Conservation (phyloP, 2,888 invertebrate species). For the Clostera curtula region DNA sequence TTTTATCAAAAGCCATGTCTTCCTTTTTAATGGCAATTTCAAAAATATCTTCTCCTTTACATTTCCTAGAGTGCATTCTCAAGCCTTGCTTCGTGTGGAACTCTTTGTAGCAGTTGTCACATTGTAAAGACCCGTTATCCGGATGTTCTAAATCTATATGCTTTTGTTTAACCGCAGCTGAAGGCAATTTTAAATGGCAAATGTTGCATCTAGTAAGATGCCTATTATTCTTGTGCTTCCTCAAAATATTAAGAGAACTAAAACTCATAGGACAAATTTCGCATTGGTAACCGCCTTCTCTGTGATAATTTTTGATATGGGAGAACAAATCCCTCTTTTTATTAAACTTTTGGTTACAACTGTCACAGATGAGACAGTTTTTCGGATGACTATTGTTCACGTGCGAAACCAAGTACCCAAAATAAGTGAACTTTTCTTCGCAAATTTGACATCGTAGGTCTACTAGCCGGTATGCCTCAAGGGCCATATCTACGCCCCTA, state of each 20-base stretch:
- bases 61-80: conserved; percentile 57
- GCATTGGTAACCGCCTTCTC: conserved; percentile 61
- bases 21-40: conserved; percentile 48
- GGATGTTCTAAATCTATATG: conserved; percentile 61
- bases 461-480: conserved; percentile 51
- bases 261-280: conserved; percentile 54
- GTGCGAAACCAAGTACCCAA: conserved; percentile 60
- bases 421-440: conserved; percentile 54
- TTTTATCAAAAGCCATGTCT: conserved; percentile 50
- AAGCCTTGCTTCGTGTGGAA: conserved; percentile 63
- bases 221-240: conserved; percentile 54
- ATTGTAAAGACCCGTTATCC: conserved; percentile 54
- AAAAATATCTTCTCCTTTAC: conserved; percentile 43
- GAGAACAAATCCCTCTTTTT: conserved; percentile 60
- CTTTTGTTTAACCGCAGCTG: conserved; percentile 55
- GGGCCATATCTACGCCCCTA: conserved; percentile 52
- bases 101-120: conserved; percentile 52
- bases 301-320: conserved; percentile 61
- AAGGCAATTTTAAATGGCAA: conserved; percentile 54
- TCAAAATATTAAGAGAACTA: conserved; percentile 50
- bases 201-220: conserved; percentile 55
- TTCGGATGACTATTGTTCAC: conserved; percentile 59
- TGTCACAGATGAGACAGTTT: conserved; percentile 59
- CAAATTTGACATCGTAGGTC: conserved; percentile 51
- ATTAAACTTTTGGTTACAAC: conserved; percentile 60